Evolutionary conservation across 1,140 invertebrate species (phyloP).

Genomic region (Arion vulgaris): DNA sequence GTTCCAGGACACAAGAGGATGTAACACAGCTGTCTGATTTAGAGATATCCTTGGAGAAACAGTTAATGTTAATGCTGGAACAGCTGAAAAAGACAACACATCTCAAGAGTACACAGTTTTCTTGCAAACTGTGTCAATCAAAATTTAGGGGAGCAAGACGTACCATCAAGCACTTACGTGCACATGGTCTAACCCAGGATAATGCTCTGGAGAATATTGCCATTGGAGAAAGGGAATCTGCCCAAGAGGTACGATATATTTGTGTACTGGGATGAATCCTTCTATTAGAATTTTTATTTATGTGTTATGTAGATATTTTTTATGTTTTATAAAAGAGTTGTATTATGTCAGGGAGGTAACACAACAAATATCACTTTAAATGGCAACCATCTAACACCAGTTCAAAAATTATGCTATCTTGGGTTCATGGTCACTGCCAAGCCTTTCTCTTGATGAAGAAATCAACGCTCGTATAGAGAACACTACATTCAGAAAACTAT

Average conservation of each 20-base stretch:
- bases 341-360: no score
- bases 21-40: not conserved
- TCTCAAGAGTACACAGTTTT: not conserved
- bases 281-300: not conserved
- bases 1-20: not conserved
- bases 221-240: constrained; percentile 38
- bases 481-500: no score
- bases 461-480: no score
- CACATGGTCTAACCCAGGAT: constrained; percentile 21
- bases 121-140: constrained; percentile 22
- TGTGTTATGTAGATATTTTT: no score
- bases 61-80: constrained; percentile 2
- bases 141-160: constrained; percentile 9
- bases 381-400: no score
- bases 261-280: not conserved
- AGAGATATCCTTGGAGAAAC: not conserved
- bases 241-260: not conserved
- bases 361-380: no score
- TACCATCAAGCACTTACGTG: constrained; percentile 27
- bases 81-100: not conserved
- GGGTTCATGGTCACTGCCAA: no score
- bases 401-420: no score
- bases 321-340: no score
- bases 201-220: constrained; percentile 39
- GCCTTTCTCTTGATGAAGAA: no score